Percentiles rank a stretch among this genome's conserved stretches.
Evolutionary conservation across 2,888 invertebrate species (phyloP).

Genomic region (Griposia aprilina): DNA sequence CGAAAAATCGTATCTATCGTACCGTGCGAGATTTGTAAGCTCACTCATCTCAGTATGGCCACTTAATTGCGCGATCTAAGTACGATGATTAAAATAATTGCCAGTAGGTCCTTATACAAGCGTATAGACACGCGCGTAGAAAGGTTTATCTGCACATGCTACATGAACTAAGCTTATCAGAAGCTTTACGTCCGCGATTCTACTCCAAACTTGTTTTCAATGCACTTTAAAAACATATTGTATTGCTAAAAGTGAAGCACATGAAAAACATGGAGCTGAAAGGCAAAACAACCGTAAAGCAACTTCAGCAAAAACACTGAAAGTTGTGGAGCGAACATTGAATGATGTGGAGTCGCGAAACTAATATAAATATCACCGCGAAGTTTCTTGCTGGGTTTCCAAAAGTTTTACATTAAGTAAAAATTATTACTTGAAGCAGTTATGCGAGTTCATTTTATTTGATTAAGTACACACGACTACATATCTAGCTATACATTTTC

Average conservation of each 20-base stretch:
- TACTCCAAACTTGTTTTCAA: not conserved
- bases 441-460: conserved; percentile 26
- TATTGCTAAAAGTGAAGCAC: too few species aligned
- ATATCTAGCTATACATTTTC: too few species aligned
- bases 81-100: not conserved
- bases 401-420: conserved; percentile 44
- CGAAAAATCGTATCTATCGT: not conserved
- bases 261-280: too few species aligned
- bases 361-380: conserved; percentile 40
- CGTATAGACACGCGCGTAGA: not conserved
- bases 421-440: conserved; percentile 34
- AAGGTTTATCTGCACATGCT: not conserved
- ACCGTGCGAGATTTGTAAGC: not conserved
- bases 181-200: not conserved
- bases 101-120: not conserved
- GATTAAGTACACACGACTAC: not conserved
- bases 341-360: conserved; percentile 31
- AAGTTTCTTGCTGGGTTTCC: conserved; percentile 12
- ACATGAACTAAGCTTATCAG: not conserved
- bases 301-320: conserved; percentile 5
- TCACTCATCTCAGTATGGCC: not conserved
- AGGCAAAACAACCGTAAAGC: too few species aligned
- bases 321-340: conserved; percentile 23
- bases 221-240: not conserved
- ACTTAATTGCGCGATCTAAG: not conserved